Conservation (phyloP, 2,888 invertebrate species). For the Laspeyria flexula region DNA sequence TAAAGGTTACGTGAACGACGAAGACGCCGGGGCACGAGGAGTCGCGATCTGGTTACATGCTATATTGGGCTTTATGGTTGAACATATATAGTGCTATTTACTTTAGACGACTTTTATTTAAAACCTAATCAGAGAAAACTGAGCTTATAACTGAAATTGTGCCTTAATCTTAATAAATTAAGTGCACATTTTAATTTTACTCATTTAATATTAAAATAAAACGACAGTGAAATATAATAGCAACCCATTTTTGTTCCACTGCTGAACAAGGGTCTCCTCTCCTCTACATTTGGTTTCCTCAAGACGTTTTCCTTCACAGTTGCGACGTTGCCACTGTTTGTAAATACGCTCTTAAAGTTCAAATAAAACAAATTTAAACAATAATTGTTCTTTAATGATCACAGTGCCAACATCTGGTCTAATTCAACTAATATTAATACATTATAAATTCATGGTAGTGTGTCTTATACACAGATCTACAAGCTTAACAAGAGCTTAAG, state of each 20-base stretch:
- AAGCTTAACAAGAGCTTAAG: neutral
- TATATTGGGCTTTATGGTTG: slow-evolving; percentile 58
- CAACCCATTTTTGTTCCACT: no score
- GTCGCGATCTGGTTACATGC: slow-evolving; percentile 87
- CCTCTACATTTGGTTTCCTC: no score
- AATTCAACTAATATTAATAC: slow-evolving; percentile 39
- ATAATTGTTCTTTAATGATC: slow-evolving; percentile 63
- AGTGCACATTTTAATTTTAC: no score
- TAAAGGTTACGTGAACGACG: slow-evolving; percentile 73
- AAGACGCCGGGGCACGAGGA: slow-evolving; percentile 91
- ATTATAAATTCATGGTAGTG: slow-evolving; percentile 21
- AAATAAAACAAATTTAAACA: slow-evolving; percentile 38
- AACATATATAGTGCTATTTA: slow-evolving; percentile 33
- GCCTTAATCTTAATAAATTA: no score
- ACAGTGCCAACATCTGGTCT: slow-evolving; percentile 59
- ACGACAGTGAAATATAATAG: no score
- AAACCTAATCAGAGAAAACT: neutral
- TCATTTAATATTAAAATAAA: no score
- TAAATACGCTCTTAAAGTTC: neutral
- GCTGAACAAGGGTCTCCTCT: no score
- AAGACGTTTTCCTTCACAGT: no score
- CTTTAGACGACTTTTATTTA: neutral
- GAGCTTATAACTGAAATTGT: no score
- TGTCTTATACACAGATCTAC: neutral
- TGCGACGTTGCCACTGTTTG: no score